phyloP scores from a whole-genome alignment of 2,888 invertebrate species.

The Cinara cedri region DNA sequence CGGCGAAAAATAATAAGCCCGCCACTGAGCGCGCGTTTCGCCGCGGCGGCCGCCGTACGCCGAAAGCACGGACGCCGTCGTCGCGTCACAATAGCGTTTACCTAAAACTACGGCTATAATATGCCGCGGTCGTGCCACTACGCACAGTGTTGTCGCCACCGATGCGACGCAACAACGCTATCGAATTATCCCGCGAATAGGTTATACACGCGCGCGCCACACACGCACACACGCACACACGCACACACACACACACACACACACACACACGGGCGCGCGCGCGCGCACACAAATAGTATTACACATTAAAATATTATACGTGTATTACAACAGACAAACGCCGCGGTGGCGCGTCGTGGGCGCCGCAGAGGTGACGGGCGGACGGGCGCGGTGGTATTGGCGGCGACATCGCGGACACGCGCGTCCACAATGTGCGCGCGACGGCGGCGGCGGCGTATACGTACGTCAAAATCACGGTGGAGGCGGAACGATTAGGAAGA shows the following conservation, averaged over 20 bases:
- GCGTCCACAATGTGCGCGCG: constrained; percentile 54
- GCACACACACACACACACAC: neutral
- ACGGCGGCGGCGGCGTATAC: constrained; percentile 46
- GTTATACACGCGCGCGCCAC: neutral
- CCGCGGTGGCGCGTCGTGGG: constrained; percentile 38
- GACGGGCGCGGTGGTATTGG: constrained; percentile 23
- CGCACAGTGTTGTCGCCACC: neutral
- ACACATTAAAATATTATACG: neutral
- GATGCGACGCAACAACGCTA: constrained; percentile 38
- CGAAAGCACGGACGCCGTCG: too few species aligned
- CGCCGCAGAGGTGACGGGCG: neutral
- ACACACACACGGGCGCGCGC: too few species aligned
- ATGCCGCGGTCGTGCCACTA: neutral
- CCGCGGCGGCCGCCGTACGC: too few species aligned
- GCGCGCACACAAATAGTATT: neutral
- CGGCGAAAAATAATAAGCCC: too few species aligned
- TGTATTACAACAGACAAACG: neutral
- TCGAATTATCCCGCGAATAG: constrained; percentile 41
- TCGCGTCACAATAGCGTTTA: neutral
- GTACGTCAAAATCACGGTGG: constrained; percentile 53
- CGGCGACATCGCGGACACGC: constrained; percentile 56
- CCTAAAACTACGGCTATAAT: neutral
- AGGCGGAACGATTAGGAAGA: neutral
- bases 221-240: too few species aligned
- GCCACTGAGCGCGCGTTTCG: too few species aligned